phyloP scores from a whole-genome alignment of 92 coral and sea anemone species.

The Phenganax subtilis region DNA sequence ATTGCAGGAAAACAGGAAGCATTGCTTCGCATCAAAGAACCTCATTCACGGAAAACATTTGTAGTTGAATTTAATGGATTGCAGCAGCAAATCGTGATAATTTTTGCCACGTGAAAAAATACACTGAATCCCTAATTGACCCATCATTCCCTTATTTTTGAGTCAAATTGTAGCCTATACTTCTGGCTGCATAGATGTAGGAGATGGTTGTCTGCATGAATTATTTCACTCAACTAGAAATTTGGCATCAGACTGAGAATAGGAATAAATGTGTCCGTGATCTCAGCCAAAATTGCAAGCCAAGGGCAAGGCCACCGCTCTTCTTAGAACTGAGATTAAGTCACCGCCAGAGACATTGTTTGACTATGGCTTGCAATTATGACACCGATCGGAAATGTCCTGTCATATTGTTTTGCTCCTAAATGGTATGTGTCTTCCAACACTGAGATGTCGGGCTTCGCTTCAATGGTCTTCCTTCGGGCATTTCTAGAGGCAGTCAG shows the following conservation, averaged over 20 bases:
- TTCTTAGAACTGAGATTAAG: background rate
- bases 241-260: background rate
- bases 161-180: no score
- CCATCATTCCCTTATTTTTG: no score
- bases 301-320: conserved; percentile 12
- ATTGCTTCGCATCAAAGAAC: no score
- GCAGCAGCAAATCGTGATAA: no score
- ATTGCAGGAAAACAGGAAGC: no score
- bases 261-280: background rate
- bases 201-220: no score
- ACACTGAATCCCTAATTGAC: no score
- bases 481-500: conserved; percentile 19
- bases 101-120: no score
- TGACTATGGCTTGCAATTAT: background rate
- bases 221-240: no score
- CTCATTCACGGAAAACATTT: no score
- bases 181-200: no score
- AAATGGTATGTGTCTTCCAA: background rate
- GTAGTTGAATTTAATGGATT: no score
- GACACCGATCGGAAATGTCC: conserved; percentile 12
- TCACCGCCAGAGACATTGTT: background rate
- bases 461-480: conserved; percentile 9
- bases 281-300: background rate
- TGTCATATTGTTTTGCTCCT: background rate
- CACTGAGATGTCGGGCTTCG: background rate